Evolutionary conservation across 2,113 vertebrate genomes (phyloP), one percentile per base, ranked within the genome.

Genomic region (Nansenia antarctica): DNA sequence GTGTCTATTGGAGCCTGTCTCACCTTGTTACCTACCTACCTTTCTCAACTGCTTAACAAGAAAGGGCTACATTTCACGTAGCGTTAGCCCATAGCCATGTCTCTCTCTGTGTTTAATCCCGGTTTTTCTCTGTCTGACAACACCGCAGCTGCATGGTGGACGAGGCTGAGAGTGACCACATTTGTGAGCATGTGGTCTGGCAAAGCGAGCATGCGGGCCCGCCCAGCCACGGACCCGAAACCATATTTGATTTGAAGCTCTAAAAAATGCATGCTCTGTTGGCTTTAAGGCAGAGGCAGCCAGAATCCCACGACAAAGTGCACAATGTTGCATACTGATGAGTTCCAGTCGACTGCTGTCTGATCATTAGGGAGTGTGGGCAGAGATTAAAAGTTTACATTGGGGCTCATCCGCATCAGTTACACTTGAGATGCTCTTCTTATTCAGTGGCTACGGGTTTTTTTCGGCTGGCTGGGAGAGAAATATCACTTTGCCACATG

Each of bases 341-440:
- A 70, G 62, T 63, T 66, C 65, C 64, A 73, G 65, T 54, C 60
- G 58, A 72, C 42, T 59, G 60, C 62, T 39, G 63, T 52, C 65
- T 42, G 37, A 67, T 69, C 62, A 79, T 60, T 57, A 60, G 57
- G 62, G 71, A 67, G 67, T 66, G 64, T 73, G 61, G 67, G 68
- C 39, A 68, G 52, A 75, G 70, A 82, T 87, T 73, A 81, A 73
- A 78, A 78, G 82, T 83, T 75, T 79, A 79, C 70, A 32, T 72
- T 64, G 66, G 80, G 72, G 1, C 5, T 66, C 67, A 76, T 65
- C 53, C 52, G 37, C 73, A 81, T 81, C 80, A 70, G 79, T 78
- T 80, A 73, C 75, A 73, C 85, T 84, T 84, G 79, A 73, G 67
- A 79, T 79, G 81, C 70, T 79, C 77, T 78, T 86, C 79, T 85